Evolutionary conservation across 2,797 vertebrate genomes (phyloP).

Genomic region (Carduelis carduelis): DNA sequence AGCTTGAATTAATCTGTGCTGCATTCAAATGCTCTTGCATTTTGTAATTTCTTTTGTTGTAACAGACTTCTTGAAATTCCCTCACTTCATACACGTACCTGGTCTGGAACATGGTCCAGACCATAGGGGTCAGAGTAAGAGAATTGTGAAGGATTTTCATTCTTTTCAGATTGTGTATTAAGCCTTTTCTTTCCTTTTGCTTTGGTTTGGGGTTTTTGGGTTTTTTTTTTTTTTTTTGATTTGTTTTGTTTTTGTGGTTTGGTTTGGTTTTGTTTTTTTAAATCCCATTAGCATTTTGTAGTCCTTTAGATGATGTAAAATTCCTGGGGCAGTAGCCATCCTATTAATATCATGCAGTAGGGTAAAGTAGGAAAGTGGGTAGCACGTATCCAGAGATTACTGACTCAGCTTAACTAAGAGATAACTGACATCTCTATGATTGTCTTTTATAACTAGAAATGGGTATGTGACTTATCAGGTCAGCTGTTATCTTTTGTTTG

Average conservation of each 20-base stretch:
- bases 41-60: background rate
- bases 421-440: background rate
- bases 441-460: background rate
- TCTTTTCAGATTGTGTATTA: background rate
- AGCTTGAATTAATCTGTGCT: background rate
- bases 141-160: accelerated
- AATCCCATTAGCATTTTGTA: accelerated
- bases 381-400: background rate
- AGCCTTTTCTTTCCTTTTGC: background rate
- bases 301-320: background rate
- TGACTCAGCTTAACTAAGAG: background rate
- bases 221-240: background rate
- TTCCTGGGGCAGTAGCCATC: background rate
- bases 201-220: background rate
- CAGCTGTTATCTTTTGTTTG: background rate
- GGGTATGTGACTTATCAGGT: background rate
- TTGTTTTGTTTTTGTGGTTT: background rate
- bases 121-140: background rate
- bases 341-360: background rate
- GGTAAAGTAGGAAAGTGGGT: background rate
- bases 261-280: background rate
- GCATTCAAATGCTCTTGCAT: background rate
- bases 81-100: accelerated
- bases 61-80: background rate
- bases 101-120: background rate